Conservation (phyloP, 2,797 vertebrate genomes). For the Fringilla coelebs region DNA sequence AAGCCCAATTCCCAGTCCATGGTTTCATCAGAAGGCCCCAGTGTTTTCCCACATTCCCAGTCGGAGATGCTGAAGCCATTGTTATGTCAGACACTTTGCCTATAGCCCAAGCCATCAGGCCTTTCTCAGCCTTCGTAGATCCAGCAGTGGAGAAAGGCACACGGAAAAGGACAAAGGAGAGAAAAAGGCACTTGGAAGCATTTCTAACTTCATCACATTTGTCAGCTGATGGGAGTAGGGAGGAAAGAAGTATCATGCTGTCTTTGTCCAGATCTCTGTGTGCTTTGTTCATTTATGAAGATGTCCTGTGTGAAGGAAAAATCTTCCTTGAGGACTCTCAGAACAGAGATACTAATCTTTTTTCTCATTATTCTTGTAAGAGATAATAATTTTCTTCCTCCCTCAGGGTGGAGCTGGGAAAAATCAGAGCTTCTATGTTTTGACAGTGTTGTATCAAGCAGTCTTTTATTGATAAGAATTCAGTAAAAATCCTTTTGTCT, state of each 20-base stretch:
- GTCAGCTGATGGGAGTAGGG: not conserved
- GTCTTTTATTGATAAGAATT: not conserved
- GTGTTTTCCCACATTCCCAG: not conserved
- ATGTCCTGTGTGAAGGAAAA: conserved; percentile 23
- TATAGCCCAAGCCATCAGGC: not conserved
- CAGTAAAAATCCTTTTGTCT: not conserved
- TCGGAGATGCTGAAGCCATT: not conserved
- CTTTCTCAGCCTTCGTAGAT: not conserved
- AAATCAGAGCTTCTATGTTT: not conserved
- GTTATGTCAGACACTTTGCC: not conserved
- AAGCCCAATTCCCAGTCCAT: not conserved
- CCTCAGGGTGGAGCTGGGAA: not conserved
- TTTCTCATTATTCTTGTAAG: conserved; percentile 29
- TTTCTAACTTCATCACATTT: not conserved
- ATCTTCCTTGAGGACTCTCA: conserved; percentile 3
- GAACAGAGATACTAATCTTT: conserved; percentile 30
- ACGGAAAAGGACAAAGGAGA: not conserved
- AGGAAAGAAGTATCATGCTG: not conserved
- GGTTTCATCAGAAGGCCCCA: not conserved
- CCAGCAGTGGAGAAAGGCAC: not conserved
- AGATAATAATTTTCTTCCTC: conserved; percentile 9
- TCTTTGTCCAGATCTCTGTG: not conserved
- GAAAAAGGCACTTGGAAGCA: not conserved
- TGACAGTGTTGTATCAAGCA: not conserved
- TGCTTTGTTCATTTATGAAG: conserved; percentile 20